A percentile compares a stretch with the other conserved stretches of the same genome.
Evolutionary conservation across 2,113 vertebrate genomes (phyloP).

Genomic region (Chroicocephalus ridibundus): DNA sequence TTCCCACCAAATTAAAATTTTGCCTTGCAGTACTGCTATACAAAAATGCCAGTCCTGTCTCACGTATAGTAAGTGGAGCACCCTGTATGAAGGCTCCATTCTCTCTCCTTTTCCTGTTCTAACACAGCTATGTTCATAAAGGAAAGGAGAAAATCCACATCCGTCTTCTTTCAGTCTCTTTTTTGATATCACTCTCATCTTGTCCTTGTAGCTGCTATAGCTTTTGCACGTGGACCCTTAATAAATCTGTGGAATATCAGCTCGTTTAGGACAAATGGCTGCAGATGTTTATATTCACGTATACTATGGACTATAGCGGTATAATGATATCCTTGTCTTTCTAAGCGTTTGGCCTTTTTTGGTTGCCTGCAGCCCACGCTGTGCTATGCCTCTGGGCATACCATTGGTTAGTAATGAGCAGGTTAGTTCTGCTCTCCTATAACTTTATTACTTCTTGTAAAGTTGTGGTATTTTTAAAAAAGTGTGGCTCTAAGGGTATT

Average conservation of each 20-base stretch:
- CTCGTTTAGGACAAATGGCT: neutral
- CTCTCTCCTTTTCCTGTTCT: neutral
- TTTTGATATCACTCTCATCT: neutral
- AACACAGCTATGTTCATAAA: neutral
- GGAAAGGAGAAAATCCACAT: neutral
- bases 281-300: neutral
- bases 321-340: neutral
- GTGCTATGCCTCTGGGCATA: neutral
- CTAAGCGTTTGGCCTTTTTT: neutral
- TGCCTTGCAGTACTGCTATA: neutral
- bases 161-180: neutral
- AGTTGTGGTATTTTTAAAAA: neutral
- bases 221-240: neutral
- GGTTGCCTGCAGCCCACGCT: neutral
- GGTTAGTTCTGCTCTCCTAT: neutral
- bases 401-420: neutral
- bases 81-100: neutral
- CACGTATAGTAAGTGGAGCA: neutral
- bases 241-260: neutral
- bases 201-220: neutral
- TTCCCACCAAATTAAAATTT: neutral
- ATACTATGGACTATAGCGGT: no score
- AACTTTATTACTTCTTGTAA: neutral
- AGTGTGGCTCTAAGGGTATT: accelerated
- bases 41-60: neutral